These are phyloP conservation scores for Apaloderma vittatum DNA, from an alignment of 2,113 vertebrate genomes.

Conservation along the genomic window DNA sequence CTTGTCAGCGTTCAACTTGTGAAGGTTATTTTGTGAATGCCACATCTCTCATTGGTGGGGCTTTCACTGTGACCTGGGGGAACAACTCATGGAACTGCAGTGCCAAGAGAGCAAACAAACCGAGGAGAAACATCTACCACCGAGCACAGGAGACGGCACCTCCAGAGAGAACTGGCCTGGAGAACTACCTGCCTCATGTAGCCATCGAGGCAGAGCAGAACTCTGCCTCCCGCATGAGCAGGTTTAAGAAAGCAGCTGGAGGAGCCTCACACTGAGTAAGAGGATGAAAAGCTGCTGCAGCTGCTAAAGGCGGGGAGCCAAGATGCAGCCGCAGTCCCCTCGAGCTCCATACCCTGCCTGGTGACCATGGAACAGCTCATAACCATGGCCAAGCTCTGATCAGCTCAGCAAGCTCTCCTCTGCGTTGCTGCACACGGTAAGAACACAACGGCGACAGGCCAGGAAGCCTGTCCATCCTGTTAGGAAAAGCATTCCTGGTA, in stretches of 20 bases:
- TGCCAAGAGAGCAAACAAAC: neutral
- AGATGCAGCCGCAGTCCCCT: neutral
- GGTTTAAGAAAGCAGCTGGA: neutral
- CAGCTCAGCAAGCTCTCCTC: neutral
- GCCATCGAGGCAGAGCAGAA: neutral
- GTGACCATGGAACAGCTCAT: neutral
- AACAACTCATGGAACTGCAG: neutral
- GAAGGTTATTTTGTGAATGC: neutral
- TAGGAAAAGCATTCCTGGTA: neutral
- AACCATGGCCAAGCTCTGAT: neutral
- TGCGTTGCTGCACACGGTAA: neutral
- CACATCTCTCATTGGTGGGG: neutral
- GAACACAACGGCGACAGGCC: fast-evolving
- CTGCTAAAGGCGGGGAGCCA: neutral
- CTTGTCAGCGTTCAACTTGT: neutral
- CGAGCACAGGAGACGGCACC: fast-evolving
- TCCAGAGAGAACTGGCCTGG: neutral
- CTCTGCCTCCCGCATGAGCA: neutral
- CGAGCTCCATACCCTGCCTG: neutral
- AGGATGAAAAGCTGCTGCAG: neutral
- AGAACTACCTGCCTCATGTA: neutral
- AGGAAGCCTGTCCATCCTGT: neutral
- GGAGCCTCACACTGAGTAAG: neutral
- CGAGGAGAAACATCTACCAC: neutral
- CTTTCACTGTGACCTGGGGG: neutral